Percentiles rank a stretch among this genome's conserved stretches.
Evolutionary conservation across 2,888 invertebrate genomes (phyloP).

Genomic region (Deilephila porcellus): DNA sequence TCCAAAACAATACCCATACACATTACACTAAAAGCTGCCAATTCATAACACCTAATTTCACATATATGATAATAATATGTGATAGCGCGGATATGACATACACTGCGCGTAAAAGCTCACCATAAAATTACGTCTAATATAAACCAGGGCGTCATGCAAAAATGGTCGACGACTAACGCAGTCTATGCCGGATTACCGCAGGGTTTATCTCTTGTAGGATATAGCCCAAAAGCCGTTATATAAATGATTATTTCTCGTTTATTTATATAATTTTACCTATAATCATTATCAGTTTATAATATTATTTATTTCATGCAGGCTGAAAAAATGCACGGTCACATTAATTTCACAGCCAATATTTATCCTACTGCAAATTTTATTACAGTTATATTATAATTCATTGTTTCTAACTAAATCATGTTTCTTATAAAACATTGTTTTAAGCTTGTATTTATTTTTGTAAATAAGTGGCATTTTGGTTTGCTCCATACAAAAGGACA

Average conservation of each 20-base stretch:
- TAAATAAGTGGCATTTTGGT: background rate
- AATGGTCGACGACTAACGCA: constrained; percentile 8
- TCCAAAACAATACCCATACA: too few species aligned
- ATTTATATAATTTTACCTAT: constrained; percentile 18
- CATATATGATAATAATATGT: background rate
- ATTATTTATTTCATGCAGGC: constrained; percentile 48
- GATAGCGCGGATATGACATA: background rate
- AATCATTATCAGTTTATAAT: constrained; percentile 1
- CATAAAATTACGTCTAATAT: constrained; percentile 36
- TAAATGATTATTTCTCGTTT: background rate
- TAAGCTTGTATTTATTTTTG: background rate
- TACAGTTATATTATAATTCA: constrained; percentile 15
- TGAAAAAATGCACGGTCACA: constrained; percentile 66
- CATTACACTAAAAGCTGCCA: too few species aligned
- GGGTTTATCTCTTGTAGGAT: background rate
- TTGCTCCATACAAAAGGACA: background rate
- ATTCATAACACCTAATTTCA: background rate
- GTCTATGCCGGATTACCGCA: constrained; percentile 1
- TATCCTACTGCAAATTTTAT: constrained; percentile 59
- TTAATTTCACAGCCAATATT: constrained; percentile 80
- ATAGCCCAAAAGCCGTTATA: background rate
- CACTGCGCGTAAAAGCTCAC: constrained; percentile 25
- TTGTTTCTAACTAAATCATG: background rate
- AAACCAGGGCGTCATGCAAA: constrained; percentile 17
- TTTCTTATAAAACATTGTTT: background rate